phyloP scores from a whole-genome alignment of 92 coral and sea anemone genomes.

The Paramuricea clavata region DNA sequence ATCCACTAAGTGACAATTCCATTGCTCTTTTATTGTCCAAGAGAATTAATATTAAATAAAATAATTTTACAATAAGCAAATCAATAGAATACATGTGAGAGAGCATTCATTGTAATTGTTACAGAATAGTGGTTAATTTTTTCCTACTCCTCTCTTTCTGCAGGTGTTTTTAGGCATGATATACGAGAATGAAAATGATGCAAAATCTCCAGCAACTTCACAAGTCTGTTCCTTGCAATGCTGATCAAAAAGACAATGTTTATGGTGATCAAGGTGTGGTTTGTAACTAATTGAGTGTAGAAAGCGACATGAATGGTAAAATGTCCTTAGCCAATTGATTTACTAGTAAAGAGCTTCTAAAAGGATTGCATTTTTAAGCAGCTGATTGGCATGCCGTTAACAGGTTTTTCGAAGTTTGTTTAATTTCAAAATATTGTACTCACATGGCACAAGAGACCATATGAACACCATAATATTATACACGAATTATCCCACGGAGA shows the following conservation, averaged over 20 bases:
- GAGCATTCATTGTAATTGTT: background rate
- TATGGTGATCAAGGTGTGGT: constrained; percentile 50
- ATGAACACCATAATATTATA: background rate
- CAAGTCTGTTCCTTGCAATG: too few species aligned
- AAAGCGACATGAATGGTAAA: constrained; percentile 60
- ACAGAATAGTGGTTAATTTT: background rate
- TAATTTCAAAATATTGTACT: background rate
- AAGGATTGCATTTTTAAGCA: constrained; percentile 75
- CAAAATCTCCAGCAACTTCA: constrained; percentile 35
- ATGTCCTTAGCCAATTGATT: constrained; percentile 57
- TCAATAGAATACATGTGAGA: background rate
- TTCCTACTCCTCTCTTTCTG: constrained; percentile 6
- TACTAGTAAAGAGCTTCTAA: constrained; percentile 61
- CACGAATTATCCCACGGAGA: background rate
- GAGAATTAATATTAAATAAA: too few species aligned
- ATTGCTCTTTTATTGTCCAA: too few species aligned
- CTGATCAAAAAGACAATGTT: constrained; percentile 27
- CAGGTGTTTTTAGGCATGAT: constrained; percentile 61
- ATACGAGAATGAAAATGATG: constrained; percentile 60
- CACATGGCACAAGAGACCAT: constrained; percentile 5
- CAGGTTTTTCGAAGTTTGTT: background rate
- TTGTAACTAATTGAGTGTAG: constrained; percentile 46
- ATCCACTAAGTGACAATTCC: too few species aligned
- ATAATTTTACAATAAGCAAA: too few species aligned
- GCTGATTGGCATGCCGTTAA: constrained; percentile 6